Evolutionary conservation across 2,888 invertebrate species (phyloP).

Genomic region (Synergus umbraculus): DNA sequence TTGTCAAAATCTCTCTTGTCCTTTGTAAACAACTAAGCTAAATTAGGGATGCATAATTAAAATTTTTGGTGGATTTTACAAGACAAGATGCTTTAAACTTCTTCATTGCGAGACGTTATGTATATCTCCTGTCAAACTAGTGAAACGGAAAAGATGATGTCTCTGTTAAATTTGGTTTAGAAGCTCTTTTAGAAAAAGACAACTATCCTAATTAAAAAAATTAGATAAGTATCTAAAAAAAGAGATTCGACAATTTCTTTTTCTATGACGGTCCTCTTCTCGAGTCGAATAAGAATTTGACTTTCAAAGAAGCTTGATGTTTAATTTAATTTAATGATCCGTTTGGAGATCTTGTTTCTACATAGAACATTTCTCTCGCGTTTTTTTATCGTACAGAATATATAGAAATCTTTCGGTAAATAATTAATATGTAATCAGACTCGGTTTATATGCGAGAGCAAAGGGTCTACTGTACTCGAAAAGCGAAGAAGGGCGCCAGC

Average conservation of each 20-base stretch:
- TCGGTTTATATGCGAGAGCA: constrained; percentile 65
- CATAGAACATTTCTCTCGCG: neutral
- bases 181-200: neutral
- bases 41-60: constrained; percentile 62
- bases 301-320: constrained; percentile 18
- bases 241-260: neutral
- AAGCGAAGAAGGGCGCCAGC: constrained; percentile 67
- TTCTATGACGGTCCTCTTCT: neutral
- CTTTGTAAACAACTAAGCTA: constrained; percentile 60
- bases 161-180: neutral
- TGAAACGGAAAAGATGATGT: constrained; percentile 2
- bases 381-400: constrained; percentile 42
- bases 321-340: constrained; percentile 70
- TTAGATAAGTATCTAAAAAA: neutral
- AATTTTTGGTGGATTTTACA: neutral
- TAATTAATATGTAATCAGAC: constrained; percentile 76
- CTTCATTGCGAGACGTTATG: neutral
- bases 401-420: constrained; percentile 71
- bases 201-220: neutral
- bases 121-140: neutral
- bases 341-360: constrained; percentile 43
- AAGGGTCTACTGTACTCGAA: constrained; percentile 57
- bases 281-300: neutral
- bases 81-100: constrained; percentile 1
- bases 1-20: constrained; percentile 49